Conservation (phyloP, 2,797 vertebrate genomes). For the Intellagama lesueurii region DNA sequence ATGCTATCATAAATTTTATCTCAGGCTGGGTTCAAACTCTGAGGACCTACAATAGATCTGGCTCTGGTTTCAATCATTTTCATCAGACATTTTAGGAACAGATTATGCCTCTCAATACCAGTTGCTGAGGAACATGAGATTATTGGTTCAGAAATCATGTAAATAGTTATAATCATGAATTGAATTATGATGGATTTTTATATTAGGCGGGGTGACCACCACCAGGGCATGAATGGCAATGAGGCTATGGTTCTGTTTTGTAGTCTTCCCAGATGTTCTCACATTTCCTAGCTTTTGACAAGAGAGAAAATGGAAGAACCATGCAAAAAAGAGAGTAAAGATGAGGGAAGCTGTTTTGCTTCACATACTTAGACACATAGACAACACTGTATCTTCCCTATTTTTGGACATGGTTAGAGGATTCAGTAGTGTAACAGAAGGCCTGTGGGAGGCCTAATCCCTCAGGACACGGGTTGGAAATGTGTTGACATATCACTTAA, state of each 20-base stretch:
- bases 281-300: not conserved
- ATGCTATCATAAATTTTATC: not conserved
- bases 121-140: not conserved
- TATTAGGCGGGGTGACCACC: not conserved
- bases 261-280: not conserved
- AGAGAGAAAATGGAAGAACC: not conserved
- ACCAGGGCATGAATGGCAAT: not conserved
- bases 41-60: not conserved
- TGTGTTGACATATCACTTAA: conserved; percentile 41
- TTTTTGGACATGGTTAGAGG: conserved; percentile 28
- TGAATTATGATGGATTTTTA: not conserved
- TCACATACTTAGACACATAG: not conserved
- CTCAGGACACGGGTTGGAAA: conserved; percentile 42
- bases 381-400: not conserved
- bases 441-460: conserved; percentile 39
- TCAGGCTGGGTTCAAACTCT: not conserved
- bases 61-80: not conserved
- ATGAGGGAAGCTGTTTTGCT: conserved; percentile 1
- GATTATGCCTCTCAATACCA: not conserved
- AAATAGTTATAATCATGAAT: conserved; percentile 1
- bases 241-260: not conserved
- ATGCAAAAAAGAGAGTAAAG: not conserved
- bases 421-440: conserved; percentile 35
- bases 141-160: not conserved
- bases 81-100: not conserved